A percentile compares a stretch with the other conserved stretches of the same genome.
These are phyloP conservation scores for Sicus ferrugineus DNA, from an alignment of 2,888 invertebrate species.

Conservation along the genomic window DNA sequence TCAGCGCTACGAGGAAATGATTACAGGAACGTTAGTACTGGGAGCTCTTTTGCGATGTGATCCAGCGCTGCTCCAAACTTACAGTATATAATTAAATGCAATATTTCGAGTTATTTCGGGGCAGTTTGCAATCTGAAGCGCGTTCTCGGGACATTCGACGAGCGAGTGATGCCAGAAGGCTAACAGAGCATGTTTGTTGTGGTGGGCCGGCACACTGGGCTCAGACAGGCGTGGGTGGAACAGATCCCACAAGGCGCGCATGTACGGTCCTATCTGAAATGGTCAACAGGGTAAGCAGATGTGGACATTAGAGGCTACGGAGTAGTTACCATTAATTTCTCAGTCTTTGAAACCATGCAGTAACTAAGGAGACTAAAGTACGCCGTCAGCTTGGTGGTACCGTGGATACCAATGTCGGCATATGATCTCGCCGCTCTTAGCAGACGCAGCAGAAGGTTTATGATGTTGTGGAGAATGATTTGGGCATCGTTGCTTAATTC, in stretches of 20 bases:
- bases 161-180: slow-evolving; percentile 95
- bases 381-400: slow-evolving; percentile 89
- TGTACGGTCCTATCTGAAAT: slow-evolving; percentile 87
- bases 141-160: slow-evolving; percentile 91
- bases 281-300: not conserved
- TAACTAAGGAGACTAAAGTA: slow-evolving; percentile 93
- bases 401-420: slow-evolving; percentile 85
- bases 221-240: slow-evolving; percentile 95
- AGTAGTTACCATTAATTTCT: slow-evolving; percentile 85
- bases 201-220: slow-evolving; percentile 93
- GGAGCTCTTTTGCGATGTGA: not conserved
- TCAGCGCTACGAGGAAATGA: slow-evolving; percentile 75
- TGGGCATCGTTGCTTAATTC: slow-evolving; percentile 69
- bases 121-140: slow-evolving; percentile 86
- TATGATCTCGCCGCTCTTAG: slow-evolving; percentile 85
- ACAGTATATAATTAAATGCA: slow-evolving; percentile 96
- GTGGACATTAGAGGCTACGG: not conserved
- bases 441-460: slow-evolving; percentile 77
- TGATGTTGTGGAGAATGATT: slow-evolving; percentile 72
- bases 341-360: slow-evolving; percentile 87
- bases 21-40: not conserved
- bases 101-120: slow-evolving; percentile 91
- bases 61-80: slow-evolving; percentile 60
- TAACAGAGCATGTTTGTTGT: slow-evolving; percentile 92
- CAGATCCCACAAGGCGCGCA: slow-evolving; percentile 90